These are phyloP conservation scores for Gila orcuttii DNA, from an alignment of 2,113 vertebrate genomes.

Conservation along the genomic window DNA sequence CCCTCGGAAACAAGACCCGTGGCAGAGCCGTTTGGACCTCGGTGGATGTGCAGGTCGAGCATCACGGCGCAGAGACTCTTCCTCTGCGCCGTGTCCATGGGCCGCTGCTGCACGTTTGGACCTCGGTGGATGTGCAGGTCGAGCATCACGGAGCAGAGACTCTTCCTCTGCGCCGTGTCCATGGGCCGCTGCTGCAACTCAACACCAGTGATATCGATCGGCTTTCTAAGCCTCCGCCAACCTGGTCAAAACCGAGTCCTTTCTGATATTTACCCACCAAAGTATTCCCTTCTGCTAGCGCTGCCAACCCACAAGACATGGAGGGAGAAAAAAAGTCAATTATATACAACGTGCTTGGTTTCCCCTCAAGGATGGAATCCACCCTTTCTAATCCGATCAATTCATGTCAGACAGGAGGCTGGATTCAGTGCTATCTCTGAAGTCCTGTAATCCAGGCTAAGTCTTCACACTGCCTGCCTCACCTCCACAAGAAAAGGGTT, in stretches of 20 bases:
- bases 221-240: slow-evolving; percentile 72
- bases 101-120: slow-evolving; percentile 61
- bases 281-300: slow-evolving; percentile 68
- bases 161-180: slow-evolving; percentile 45
- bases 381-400: slow-evolving; percentile 80
- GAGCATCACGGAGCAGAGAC: slow-evolving; percentile 57
- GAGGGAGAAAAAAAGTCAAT: slow-evolving; percentile 75
- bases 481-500: slow-evolving; percentile 62
- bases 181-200: slow-evolving; percentile 68
- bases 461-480: slow-evolving; percentile 68
- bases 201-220: slow-evolving; percentile 71
- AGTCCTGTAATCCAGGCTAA: slow-evolving; percentile 81
- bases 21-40: slow-evolving; percentile 55
- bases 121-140: slow-evolving; percentile 60
- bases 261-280: slow-evolving; percentile 73
- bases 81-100: slow-evolving; percentile 54
- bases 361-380: slow-evolving; percentile 74
- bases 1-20: slow-evolving; percentile 27
- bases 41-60: slow-evolving; percentile 61
- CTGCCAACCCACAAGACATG: slow-evolving; percentile 71
- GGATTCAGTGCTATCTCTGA: slow-evolving; percentile 73
- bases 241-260: slow-evolving; percentile 66
- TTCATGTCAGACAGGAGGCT: slow-evolving; percentile 76
- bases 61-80: slow-evolving; percentile 51
- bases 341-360: slow-evolving; percentile 68